Percentiles rank a stretch among this genome's conserved stretches.
phyloP scores from a whole-genome alignment of 2,113 vertebrate species.

The Conger conger region DNA sequence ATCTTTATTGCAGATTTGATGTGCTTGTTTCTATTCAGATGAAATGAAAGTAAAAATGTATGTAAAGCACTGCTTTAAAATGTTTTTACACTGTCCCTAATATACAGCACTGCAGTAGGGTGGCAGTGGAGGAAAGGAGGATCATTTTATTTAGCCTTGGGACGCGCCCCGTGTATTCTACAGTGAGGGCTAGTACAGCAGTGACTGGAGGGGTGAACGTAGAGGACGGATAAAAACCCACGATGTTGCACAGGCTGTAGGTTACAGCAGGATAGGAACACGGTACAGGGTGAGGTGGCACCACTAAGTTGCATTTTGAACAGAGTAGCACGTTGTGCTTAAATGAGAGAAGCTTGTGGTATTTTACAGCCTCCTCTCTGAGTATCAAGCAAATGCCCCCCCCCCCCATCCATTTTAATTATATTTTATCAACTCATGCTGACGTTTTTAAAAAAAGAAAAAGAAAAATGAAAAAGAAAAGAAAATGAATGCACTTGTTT shows the following conservation, averaged over 20 bases:
- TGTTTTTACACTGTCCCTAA: background rate
- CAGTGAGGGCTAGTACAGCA: background rate
- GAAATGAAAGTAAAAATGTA: background rate
- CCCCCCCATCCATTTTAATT: background rate
- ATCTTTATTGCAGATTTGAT: background rate
- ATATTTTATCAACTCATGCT: slow-evolving; percentile 19
- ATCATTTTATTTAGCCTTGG: too few species aligned
- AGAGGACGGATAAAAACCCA: background rate
- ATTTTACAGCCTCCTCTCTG: slow-evolving; percentile 8
- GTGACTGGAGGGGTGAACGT: background rate
- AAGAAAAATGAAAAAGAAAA: slow-evolving; percentile 4
- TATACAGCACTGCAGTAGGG: background rate
- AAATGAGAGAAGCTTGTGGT: background rate
- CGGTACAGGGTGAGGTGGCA: background rate
- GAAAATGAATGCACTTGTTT: slow-evolving; percentile 35
- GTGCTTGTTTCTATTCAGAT: background rate
- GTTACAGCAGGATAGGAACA: background rate
- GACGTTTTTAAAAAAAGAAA: background rate
- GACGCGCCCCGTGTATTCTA: background rate
- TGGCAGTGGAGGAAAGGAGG: background rate
- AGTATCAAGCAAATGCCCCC: background rate
- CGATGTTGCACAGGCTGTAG: background rate
- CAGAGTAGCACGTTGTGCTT: background rate
- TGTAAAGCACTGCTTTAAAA: background rate
- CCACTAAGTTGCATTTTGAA: background rate